Conservation (phyloP, 2,797 vertebrate genomes). For the Melanotaenia trifasciata region DNA sequence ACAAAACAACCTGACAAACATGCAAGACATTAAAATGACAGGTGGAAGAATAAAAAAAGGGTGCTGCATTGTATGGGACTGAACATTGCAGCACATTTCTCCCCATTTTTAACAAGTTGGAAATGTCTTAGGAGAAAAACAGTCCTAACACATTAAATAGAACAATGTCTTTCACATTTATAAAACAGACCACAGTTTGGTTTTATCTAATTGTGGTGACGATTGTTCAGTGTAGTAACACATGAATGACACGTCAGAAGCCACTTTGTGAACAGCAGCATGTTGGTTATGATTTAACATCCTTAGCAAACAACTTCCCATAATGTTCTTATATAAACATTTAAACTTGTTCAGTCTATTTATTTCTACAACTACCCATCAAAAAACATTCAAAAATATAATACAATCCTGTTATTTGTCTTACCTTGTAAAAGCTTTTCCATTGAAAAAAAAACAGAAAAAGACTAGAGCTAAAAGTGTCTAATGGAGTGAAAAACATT, state of each 20-base stretch:
- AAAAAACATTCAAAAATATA: conserved; percentile 21
- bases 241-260: conserved; percentile 10
- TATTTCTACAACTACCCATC: background rate
- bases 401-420: conserved; percentile 12
- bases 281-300: background rate
- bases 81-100: background rate
- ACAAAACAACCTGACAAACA: background rate
- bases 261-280: conserved; percentile 6
- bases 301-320: background rate
- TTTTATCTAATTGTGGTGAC: background rate
- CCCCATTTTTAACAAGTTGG: background rate
- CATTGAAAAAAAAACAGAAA: conserved; percentile 8
- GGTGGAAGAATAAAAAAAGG: background rate
- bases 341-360: background rate
- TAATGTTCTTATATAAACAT: background rate
- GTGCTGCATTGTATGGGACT: background rate
- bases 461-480: conserved; percentile 15
- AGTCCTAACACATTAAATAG: background rate
- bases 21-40: background rate
- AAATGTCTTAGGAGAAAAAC: background rate
- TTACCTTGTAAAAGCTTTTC: conserved; percentile 38
- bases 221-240: conserved; percentile 15
- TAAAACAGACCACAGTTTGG: conserved; percentile 20
- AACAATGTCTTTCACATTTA: conserved; percentile 27
- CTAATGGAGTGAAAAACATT: conserved; percentile 57